phyloP scores from a whole-genome alignment of 2,797 vertebrate genomes.

The Pelodytes ibericus region DNA sequence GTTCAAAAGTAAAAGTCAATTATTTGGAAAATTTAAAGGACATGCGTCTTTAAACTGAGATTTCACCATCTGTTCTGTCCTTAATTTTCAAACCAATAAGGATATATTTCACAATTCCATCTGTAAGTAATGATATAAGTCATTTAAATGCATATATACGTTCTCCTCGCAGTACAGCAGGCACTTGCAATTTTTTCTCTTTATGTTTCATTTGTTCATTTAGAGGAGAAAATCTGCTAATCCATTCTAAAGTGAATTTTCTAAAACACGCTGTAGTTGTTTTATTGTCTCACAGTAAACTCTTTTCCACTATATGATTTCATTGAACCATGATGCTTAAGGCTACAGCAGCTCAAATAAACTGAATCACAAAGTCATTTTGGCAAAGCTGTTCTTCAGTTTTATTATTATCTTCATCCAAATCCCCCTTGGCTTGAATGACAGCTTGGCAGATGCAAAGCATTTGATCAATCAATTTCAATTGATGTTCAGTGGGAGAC shows the following conservation, averaged over 20 bases:
- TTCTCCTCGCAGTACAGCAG: conserved; percentile 68
- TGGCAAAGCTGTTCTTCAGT: conserved; percentile 62
- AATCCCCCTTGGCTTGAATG: conserved; percentile 71
- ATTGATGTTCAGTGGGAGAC: conserved; percentile 63
- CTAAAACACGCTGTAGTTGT: conserved; percentile 53
- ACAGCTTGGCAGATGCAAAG: conserved; percentile 71
- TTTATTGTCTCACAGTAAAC: conserved; percentile 51
- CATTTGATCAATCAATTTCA: conserved; percentile 70
- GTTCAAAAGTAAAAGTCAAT: conserved; percentile 66
- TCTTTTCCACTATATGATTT: conserved; percentile 58
- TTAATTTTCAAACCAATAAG: conserved; percentile 75
- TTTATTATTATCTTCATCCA: conserved; percentile 62
- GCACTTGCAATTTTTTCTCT: conserved; percentile 70
- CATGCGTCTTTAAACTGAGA: conserved; percentile 74
- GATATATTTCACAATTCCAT: conserved; percentile 81
- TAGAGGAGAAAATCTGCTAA: conserved; percentile 62
- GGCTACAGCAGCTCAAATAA: conserved; percentile 60
- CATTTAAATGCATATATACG: conserved; percentile 80
- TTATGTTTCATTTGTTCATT: conserved; percentile 66
- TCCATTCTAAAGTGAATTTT: conserved; percentile 56
- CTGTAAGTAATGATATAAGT: conserved; percentile 81
- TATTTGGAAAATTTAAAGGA: conserved; percentile 74
- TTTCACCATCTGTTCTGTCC: conserved; percentile 76
- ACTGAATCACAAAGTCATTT: conserved; percentile 64
- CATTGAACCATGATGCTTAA: conserved; percentile 64